These are phyloP conservation scores for Mechanitis messenoides DNA, from an alignment of 2,888 invertebrate species.

Conservation along the genomic window DNA sequence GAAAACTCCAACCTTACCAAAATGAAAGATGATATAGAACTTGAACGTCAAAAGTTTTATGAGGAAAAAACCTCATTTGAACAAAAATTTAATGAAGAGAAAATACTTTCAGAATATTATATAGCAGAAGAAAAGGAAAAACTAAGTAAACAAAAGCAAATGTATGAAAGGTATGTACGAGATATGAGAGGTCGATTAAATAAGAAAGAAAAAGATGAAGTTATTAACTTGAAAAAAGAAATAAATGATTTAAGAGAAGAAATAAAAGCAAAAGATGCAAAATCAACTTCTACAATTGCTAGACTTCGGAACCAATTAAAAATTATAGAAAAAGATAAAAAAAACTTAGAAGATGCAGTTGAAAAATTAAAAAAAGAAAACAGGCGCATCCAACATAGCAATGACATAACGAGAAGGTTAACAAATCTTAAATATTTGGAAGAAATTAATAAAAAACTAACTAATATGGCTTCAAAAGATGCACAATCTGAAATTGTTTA, in stretches of 20 bases:
- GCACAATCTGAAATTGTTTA: constrained; percentile 45
- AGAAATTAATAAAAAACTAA: constrained; percentile 81
- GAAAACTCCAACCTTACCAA: constrained; percentile 68
- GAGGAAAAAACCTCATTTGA: constrained; percentile 78
- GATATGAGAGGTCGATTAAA: constrained; percentile 80
- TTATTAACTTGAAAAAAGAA: constrained; percentile 79
- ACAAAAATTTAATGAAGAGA: constrained; percentile 80
- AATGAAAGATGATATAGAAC: constrained; percentile 78
- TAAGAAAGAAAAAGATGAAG: constrained; percentile 83
- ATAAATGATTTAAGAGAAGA: constrained; percentile 80
- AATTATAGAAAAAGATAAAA: constrained; percentile 82
- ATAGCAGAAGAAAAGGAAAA: constrained; percentile 83
- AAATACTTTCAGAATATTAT: constrained; percentile 79
- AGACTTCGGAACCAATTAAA: constrained; percentile 85
- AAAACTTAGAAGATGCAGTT: constrained; percentile 78
- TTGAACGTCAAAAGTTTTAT: constrained; percentile 77
- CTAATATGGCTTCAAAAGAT: constrained; percentile 51
- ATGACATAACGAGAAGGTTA: constrained; percentile 73
- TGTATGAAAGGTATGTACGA: constrained; percentile 80
- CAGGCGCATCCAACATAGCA: constrained; percentile 77
- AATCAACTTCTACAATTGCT: constrained; percentile 83
- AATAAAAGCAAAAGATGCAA: constrained; percentile 82
- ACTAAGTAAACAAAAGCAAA: constrained; percentile 79
- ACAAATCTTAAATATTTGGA: constrained; percentile 85
- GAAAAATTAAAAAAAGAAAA: constrained; percentile 82